Evolutionary conservation across 1,140 invertebrate species (phyloP).

Genomic region (Calosoma granatense): DNA sequence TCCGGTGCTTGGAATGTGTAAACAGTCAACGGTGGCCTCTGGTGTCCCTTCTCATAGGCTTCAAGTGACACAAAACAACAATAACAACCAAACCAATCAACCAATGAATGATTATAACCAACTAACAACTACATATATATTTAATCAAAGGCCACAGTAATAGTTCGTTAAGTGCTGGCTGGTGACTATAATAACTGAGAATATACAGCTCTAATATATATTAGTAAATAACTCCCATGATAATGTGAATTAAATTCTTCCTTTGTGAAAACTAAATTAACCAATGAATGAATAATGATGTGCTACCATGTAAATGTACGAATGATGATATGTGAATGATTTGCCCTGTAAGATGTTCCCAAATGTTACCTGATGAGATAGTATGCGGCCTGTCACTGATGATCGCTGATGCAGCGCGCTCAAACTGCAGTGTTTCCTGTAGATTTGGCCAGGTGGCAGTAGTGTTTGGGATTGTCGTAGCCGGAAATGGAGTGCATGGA

Average conservation of each 20-base stretch:
- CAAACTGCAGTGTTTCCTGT: constrained; percentile 65
- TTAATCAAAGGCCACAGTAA: too few species aligned
- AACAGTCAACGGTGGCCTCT: constrained; percentile 74
- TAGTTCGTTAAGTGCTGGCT: too few species aligned
- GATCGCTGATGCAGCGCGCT: constrained; percentile 59
- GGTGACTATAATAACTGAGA: too few species aligned
- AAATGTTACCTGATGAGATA: constrained; percentile 78
- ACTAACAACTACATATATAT: too few species aligned
- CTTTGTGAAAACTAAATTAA: too few species aligned
- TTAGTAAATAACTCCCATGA: too few species aligned
- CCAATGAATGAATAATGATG: too few species aligned
- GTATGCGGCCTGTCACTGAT: constrained; percentile 82
- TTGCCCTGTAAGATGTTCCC: too few species aligned
- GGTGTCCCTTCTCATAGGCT: constrained; percentile 80
- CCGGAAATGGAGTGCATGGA: constrained; percentile 36
- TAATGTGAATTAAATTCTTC: too few species aligned
- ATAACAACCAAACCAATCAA: constrained; percentile 13
- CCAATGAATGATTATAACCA: constrained; percentile 14
- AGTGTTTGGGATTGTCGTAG: constrained; percentile 39
- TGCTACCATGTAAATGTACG: too few species aligned
- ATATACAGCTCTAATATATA: too few species aligned
- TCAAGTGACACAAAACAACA: constrained; percentile 23
- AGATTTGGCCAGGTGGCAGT: constrained; percentile 77
- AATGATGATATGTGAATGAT: too few species aligned
- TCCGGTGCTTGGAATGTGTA: constrained; percentile 65